Base-by-base conservation (phyloP, 2,888 invertebrate species). In the Idaea aversata region DNA sequence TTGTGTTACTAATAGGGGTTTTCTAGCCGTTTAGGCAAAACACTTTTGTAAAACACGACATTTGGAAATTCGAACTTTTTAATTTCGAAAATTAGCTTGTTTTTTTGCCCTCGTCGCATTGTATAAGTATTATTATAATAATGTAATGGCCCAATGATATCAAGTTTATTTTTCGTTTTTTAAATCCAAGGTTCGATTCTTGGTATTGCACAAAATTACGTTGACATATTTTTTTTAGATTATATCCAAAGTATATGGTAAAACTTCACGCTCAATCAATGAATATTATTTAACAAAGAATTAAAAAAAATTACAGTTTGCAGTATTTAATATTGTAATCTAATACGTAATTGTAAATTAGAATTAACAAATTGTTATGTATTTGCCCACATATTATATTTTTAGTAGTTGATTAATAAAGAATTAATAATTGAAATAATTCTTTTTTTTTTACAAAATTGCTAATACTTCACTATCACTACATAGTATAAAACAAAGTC, bases 341-440 rank as follows among this genome's bases (percentile, higher is more conserved):
- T 59, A 15, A 16, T 15, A 6, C 58, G 15, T 16, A 15, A 5
- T 59, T 4, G 59, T 59, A 7, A 59, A 16, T 25, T 34, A 59
- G 59, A 59, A 13, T 59, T 59, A 59, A 59, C 59, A 59, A 58
- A 59, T 67, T 68, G 69, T 71, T 68, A 71, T 69, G 67, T 71
- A 71, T 73, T 69, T 77, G 70, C 76, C 74, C 75, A 69, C 75
- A 69, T 74, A 76, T 74, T 74, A 72, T 75, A 77, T 79, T 77
- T 25, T 79, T 77, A 83, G 78, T 82, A 81, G 82, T 81, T 77
- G 78, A 80, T 79, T 77, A 83, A 79, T 82, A 80, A 81, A 81
- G 58, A 59, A 72, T 79, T 72, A 78, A 78, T 82, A 72, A 78
- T 76, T 73, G 74, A 62, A 62, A 15, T 61, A 34, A 65, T 36